Evolutionary conservation across 2,113 vertebrate species (phyloP).

Genomic region (Protomyctophum bolini): DNA sequence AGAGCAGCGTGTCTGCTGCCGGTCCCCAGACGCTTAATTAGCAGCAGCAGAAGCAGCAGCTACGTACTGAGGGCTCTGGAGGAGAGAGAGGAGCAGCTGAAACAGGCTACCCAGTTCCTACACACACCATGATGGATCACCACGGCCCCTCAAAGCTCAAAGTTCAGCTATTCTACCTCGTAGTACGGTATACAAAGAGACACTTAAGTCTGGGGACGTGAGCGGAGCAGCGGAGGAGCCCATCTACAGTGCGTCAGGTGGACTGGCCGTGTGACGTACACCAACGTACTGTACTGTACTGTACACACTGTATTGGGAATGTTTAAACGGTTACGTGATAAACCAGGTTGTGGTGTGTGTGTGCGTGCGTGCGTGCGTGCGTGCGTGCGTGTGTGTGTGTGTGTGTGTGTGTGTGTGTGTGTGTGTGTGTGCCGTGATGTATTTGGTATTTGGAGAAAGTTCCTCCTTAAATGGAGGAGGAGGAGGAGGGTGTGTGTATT

Average conservation of each 20-base stretch:
- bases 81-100: slow-evolving; percentile 50
- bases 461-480: too few species aligned
- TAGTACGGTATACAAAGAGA: slow-evolving; percentile 37
- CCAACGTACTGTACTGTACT: background rate
- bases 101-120: slow-evolving; percentile 41
- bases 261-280: background rate
- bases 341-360: too few species aligned
- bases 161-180: slow-evolving; percentile 65
- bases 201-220: slow-evolving; percentile 20
- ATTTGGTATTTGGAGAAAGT: too few species aligned
- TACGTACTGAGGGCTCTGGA: too few species aligned
- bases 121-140: slow-evolving; percentile 68
- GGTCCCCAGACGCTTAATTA: slow-evolving; percentile 72
- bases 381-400: too few species aligned
- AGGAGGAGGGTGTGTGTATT: too few species aligned
- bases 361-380: too few species aligned
- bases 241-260: slow-evolving; percentile 19
- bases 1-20: slow-evolving; percentile 41
- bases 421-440: too few species aligned
- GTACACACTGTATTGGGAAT: background rate
- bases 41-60: slow-evolving; percentile 31
- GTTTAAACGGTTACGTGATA: background rate
- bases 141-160: slow-evolving; percentile 46
- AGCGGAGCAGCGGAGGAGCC: slow-evolving; percentile 6
- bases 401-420: too few species aligned